Base-by-base conservation (phyloP, 2,888 invertebrate genomes). In the Meiosimyza decipiens region DNA sequence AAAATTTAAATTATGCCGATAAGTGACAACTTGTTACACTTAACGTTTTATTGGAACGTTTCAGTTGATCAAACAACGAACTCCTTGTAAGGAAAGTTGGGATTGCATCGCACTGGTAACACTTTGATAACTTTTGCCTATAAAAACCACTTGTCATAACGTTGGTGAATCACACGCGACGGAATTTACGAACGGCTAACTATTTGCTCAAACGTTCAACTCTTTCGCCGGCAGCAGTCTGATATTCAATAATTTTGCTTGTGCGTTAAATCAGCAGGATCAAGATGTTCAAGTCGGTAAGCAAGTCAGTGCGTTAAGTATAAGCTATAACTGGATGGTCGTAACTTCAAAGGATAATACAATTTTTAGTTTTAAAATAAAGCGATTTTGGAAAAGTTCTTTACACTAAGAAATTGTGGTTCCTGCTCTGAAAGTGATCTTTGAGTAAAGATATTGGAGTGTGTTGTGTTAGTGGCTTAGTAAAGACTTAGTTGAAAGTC, bases 271-370 rank as follows among this genome's bases (percentile, higher is more conserved):
- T 13, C 64, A 13, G 62, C 6, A 33, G 18, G 9, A 74, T 69
- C 60, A 76, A 76, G 71, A 81, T 81, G 81, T 77, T 77, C 71
- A 79, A 78, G 77, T 75, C 74, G 77, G 81, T 81, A 74, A 79
- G 81, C 78, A 72, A 11, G n/a, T 69, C 63, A 67, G 47, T 47
- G 49, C 5, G 15, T 16, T 12, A 60, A 6, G 12, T 52, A 18
- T 50, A 16, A 63, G 9, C 9, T 1, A 40, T 6, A 4, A 2
- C 40, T 40, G 40, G 40, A 40, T 1, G 9, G 9, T 6, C 9
- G 9, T 9, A 40, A 40, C 40, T 40, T 40, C 9, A 40, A 40
- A 40, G 40, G 40, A 40, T 40, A 40, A 40, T 40, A 40, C 1
- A 40, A 1, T 5, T 6, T 28, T 28, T 28, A 3, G 28, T 28